Evolutionary conservation across 2,888 invertebrate species (phyloP).

Genomic region (Dryomyza anilis): DNA sequence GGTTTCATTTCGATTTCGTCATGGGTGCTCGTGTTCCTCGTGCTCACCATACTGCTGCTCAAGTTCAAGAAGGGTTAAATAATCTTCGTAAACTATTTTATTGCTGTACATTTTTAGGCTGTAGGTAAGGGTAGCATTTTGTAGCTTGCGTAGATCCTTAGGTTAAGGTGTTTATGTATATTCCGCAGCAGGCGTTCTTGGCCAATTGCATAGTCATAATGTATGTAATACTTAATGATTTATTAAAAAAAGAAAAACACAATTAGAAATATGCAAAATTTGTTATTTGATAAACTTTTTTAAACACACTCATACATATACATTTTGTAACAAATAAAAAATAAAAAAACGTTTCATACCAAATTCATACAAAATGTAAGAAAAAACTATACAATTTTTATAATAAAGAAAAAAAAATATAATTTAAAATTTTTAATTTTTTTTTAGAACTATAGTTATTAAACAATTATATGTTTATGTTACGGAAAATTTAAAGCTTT

Average conservation of each 20-base stretch:
- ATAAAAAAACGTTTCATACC: too few species aligned
- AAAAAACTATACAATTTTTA: too few species aligned
- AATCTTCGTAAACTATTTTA: conserved; percentile 12
- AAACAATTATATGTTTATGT: too few species aligned
- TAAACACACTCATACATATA: too few species aligned
- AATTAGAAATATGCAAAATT: not conserved
- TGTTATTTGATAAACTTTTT: too few species aligned
- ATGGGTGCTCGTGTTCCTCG: conserved; percentile 81
- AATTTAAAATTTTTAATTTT: too few species aligned
- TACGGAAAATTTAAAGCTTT: too few species aligned
- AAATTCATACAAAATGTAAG: too few species aligned
- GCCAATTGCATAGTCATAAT: not conserved
- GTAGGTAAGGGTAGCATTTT: conserved; percentile 3
- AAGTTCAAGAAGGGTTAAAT: conserved; percentile 83
- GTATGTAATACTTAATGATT: not conserved
- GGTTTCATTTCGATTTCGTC: conserved; percentile 79
- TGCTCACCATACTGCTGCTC: conserved; percentile 73
- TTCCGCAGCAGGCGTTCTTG: not conserved
- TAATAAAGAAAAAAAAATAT: too few species aligned
- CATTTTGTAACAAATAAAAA: too few species aligned
- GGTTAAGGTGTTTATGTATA: conserved; percentile 13
- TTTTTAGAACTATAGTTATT: too few species aligned
- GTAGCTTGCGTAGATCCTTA: not conserved
- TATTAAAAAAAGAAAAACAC: not conserved
- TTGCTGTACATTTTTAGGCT: conserved; percentile 1